Percentiles rank a stretch among this genome's conserved stretches.
Evolutionary conservation across 2,888 invertebrate genomes (phyloP).

Genomic region (Amphipyra tragopoginis): DNA sequence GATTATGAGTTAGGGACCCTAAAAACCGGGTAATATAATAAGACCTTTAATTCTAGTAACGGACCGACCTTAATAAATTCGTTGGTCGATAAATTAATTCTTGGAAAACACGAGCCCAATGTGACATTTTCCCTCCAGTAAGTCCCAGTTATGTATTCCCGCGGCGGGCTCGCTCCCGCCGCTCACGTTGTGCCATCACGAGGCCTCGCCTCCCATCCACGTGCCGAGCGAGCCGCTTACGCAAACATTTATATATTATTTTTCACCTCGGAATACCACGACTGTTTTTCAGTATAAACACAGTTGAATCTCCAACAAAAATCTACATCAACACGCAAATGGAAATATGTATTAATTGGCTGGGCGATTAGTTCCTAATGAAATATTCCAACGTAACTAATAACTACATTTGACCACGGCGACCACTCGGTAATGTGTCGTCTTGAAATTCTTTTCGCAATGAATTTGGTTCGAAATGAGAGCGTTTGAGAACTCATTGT

Average conservation of each 20-base stretch:
- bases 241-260: slow-evolving; percentile 69
- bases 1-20: no score
- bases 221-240: slow-evolving; percentile 64
- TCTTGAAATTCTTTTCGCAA: slow-evolving; percentile 1
- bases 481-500: slow-evolving; percentile 33
- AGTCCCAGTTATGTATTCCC: slow-evolving; percentile 53
- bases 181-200: slow-evolving; percentile 79
- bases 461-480: slow-evolving; percentile 15
- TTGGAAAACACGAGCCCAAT: slow-evolving; percentile 35
- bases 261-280: slow-evolving; percentile 59
- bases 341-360: slow-evolving; percentile 16
- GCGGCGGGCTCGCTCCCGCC: slow-evolving; percentile 28
- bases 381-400: background rate
- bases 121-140: slow-evolving; percentile 45
- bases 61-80: slow-evolving; percentile 17
- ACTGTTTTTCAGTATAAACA: slow-evolving; percentile 52
- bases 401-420: background rate
- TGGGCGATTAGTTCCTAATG: slow-evolving; percentile 12
- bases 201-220: slow-evolving; percentile 66
- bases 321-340: slow-evolving; percentile 13
- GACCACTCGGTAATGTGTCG: background rate
- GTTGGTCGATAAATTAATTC: slow-evolving; percentile 21
- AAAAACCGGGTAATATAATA: no score
- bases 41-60: slow-evolving; percentile 1
- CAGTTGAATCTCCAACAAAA: slow-evolving; percentile 25